Evolutionary conservation across 2,888 invertebrate species (phyloP).

Genomic region (Orthosia cruda): DNA sequence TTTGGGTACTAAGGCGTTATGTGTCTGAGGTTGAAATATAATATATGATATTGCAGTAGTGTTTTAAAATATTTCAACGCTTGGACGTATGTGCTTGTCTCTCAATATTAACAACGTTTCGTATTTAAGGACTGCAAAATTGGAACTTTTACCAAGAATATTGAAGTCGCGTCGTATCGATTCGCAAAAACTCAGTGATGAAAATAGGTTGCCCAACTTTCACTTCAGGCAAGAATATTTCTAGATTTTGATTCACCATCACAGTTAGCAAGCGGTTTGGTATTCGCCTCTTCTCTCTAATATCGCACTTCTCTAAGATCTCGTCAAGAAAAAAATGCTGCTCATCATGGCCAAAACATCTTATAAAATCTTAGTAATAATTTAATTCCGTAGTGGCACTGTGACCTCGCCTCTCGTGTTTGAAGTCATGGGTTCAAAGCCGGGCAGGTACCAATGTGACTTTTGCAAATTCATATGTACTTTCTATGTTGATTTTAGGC

Average conservation of each 20-base stretch:
- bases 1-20: slow-evolving; percentile 26
- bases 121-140: too few relatives aligned
- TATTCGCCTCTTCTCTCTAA: too few relatives aligned
- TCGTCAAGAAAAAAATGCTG: background rate
- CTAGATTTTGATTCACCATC: background rate
- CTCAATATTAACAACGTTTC: background rate
- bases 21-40: slow-evolving; percentile 27
- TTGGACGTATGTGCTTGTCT: background rate
- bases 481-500: too few relatives aligned
- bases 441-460: too few relatives aligned
- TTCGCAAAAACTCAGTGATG: background rate
- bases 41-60: slow-evolving; percentile 48
- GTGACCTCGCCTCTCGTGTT: too few relatives aligned
- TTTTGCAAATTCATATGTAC: too few relatives aligned
- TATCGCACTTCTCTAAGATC: too few relatives aligned
- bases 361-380: too few relatives aligned
- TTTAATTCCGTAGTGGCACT: too few relatives aligned
- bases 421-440: too few relatives aligned
- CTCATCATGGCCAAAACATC: background rate
- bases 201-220: background rate
- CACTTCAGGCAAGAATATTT: background rate
- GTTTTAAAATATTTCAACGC: slow-evolving; percentile 50
- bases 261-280: background rate
- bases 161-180: background rate
- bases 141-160: background rate